Percentiles rank a stretch among this genome's conserved stretches.
phyloP scores from a whole-genome alignment of 2,888 invertebrate genomes.

The Pogonocherus hispidulus region DNA sequence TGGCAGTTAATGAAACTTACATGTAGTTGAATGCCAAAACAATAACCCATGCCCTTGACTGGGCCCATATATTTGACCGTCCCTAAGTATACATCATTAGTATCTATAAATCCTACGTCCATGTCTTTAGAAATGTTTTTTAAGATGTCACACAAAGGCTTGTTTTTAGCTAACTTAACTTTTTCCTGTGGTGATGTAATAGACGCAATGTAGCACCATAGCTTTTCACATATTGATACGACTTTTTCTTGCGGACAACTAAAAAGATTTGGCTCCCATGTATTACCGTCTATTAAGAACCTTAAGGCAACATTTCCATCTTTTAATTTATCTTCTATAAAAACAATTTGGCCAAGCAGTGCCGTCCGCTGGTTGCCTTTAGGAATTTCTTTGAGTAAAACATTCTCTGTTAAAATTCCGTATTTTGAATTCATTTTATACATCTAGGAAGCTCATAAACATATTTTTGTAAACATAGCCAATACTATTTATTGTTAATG shows the following conservation, averaged over 20 bases:
- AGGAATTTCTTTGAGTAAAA: constrained; percentile 52
- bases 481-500: not conserved
- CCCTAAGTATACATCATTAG: constrained; percentile 62
- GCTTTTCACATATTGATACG: constrained; percentile 60
- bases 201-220: constrained; percentile 72
- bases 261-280: constrained; percentile 64
- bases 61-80: constrained; percentile 72
- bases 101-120: constrained; percentile 66
- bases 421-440: constrained; percentile 53
- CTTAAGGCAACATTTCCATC: constrained; percentile 57
- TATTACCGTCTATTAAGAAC: constrained; percentile 61
- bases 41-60: constrained; percentile 71
- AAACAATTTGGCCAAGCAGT: constrained; percentile 64
- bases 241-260: constrained; percentile 58
- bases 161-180: constrained; percentile 69
- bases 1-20: constrained; percentile 64
- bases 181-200: constrained; percentile 71
- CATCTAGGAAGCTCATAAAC: constrained; percentile 1
- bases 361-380: constrained; percentile 59
- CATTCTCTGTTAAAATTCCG: constrained; percentile 60
- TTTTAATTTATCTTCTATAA: constrained; percentile 58
- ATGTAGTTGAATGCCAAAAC: constrained; percentile 73
- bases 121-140: constrained; percentile 63
- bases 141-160: constrained; percentile 68
- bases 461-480: constrained; percentile 31